phyloP scores from a whole-genome alignment of 2,888 invertebrate genomes.

The Margaritifera margaritifera region DNA sequence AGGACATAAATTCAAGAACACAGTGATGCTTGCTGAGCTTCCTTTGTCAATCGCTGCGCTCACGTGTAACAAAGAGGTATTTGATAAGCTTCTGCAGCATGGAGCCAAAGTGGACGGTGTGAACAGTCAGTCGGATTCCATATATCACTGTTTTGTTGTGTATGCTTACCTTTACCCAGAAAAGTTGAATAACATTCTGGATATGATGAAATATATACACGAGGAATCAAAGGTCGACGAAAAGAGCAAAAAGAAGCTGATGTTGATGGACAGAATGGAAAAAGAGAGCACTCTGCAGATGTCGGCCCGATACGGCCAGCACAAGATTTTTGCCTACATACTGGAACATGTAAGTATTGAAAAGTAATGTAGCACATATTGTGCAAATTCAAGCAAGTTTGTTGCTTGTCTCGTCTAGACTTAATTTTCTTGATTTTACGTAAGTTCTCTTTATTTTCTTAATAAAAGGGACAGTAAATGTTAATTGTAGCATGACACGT shows the following conservation, averaged over 20 bases:
- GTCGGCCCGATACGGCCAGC: constrained; percentile 42
- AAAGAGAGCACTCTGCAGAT: constrained; percentile 45
- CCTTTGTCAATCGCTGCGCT: constrained; percentile 45
- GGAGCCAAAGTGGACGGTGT: constrained; percentile 34
- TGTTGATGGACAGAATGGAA: constrained; percentile 46
- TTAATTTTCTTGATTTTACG: too few relatives aligned
- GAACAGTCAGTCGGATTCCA: constrained; percentile 36
- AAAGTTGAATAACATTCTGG: constrained; percentile 28
- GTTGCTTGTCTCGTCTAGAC: too few relatives aligned
- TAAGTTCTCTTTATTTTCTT: too few relatives aligned
- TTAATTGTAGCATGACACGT: too few relatives aligned
- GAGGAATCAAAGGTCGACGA: constrained; percentile 19
- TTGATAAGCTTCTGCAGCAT: constrained; percentile 33
- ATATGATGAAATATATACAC: constrained; percentile 31
- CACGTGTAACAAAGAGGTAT: constrained; percentile 35
- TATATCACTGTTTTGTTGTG: constrained; percentile 37
- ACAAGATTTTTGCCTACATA: constrained; percentile 44
- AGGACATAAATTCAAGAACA: constrained; percentile 36
- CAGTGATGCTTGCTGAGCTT: constrained; percentile 50
- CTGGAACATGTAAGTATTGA: constrained; percentile 27
- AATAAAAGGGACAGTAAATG: too few relatives aligned
- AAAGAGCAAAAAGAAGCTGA: constrained; percentile 31
- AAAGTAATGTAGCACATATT: too few relatives aligned
- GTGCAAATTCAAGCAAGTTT: too few relatives aligned
- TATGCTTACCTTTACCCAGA: constrained; percentile 45